Base-by-base conservation (phyloP, 1,140 invertebrate genomes). In the Trachelipus rathkii region DNA sequence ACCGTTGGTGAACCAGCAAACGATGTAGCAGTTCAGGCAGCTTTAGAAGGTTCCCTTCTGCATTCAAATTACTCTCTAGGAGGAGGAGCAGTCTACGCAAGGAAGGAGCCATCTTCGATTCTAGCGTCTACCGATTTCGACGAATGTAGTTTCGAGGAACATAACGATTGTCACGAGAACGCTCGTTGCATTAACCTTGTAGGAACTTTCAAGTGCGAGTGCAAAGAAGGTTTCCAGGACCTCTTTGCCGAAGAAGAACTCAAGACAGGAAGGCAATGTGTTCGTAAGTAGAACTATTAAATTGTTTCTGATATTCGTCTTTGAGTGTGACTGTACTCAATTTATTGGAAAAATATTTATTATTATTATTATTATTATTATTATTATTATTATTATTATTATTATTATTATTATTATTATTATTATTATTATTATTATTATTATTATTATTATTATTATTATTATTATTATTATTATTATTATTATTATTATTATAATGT, bases 91-190 rank as follows among this genome's bases (percentile, higher is more conserved):
- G 50, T 60, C 1, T 60, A 15, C 11, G 50, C 50, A 15, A 13
- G 50, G 11, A 60, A 60, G 19, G 50, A 60, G 50, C 33, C 33
- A 3, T 60, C 50, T 8, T 13, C 50, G 11, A 19, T 60, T 60
- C 50, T 60, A 4, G 50, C 50, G 2, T 2, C 50, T 8, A 60
- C 50, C 3, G 50, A 60, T 19, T 60, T 60, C 8, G 50, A 60
- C 8, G 95, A 97, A 84, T 98, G 95, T 82, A 88, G 89, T 0
- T 90, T 91, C 0, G 84, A 89, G 10, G 94, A 96, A 72, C 84
- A 96, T 11, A 94, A 99, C 84, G 96, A 99, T 84, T 99, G 97
- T 82, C 92, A 95, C 80, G 88, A 90, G 11, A 89, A 92, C 72
- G 95, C 87, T 0, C 88, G 86, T 0, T 99, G 97, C 85, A 89